Base-by-base conservation (phyloP, 2,888 invertebrate species). In the Dexiosoma caninum region DNA sequence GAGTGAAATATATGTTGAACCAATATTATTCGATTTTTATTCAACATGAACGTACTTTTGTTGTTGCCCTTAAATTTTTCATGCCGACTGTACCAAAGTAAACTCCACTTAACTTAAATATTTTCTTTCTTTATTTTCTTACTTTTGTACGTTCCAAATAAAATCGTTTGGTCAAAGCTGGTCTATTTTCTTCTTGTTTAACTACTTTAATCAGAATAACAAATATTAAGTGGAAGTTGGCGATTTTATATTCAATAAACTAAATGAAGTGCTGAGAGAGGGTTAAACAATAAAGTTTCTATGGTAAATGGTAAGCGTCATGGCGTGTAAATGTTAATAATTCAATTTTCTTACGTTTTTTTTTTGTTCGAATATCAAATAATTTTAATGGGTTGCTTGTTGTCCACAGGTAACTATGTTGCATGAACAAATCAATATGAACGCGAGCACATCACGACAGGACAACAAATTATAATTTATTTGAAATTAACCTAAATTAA, bases 141-240 rank as follows among this genome's bases (percentile, higher is more conserved):
- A 21, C 10, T 19, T 27, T 27, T 57, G 14, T 57, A 19, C 3
- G 14, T 60, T 10, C 7, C 19, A 37, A 70, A 12, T 19, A 59
- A 40, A 60, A 40, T 32, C 57, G 9, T 8, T 21, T 59, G 57
- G 66, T 42, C 27, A 55, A 64, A 57, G 21, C 42, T 71, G 35
- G 19, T 60, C 9, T 9, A 12, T 51, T 37, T 6, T 42, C 32
- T n/a, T n/a, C n/a, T n/a, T n/a, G n/a, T 51, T 46, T 72, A 14
- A 12, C 10, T 23, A 35, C n/a, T 77, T 67, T 62, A 71, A 77
- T 80, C 60, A 35, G 60, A 60, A 62, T 76, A 72, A 81, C 53
- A 77, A 81, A 81, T 81, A 55, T 62, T 19, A 76, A 77, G 49
- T 72, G 80, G 70, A 76, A 69, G 64, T 66, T 46, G 44, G 59